These are phyloP conservation scores for Crax fasciolata DNA, from an alignment of 2,797 vertebrate species.

Conservation along the genomic window DNA sequence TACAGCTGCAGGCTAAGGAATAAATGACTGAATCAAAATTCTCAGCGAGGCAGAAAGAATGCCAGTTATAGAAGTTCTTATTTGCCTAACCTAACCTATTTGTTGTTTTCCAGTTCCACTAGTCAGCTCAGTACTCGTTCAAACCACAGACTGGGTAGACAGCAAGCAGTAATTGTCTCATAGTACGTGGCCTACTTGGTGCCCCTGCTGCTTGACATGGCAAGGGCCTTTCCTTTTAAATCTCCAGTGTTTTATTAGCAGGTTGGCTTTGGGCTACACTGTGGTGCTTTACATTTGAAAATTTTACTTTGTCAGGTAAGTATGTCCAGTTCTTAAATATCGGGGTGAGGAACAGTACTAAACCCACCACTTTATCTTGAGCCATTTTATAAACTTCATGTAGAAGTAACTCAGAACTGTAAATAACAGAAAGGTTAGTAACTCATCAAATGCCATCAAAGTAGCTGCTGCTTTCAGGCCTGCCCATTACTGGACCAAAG, in stretches of 20 bases:
- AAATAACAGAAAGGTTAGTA: background rate
- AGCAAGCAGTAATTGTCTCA: background rate
- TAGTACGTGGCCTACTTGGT: background rate
- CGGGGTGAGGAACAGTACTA: background rate
- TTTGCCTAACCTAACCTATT: rapidly evolving
- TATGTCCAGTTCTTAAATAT: background rate
- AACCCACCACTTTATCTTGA: background rate
- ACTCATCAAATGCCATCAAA: background rate
- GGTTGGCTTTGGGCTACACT: background rate
- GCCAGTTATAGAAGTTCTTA: background rate
- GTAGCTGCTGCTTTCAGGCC: background rate
- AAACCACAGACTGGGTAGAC: background rate
- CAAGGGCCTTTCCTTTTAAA: background rate
- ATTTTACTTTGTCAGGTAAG: background rate
- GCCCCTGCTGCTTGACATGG: background rate
- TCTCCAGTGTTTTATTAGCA: background rate
- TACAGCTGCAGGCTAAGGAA: background rate
- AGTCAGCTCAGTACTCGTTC: background rate
- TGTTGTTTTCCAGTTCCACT: background rate
- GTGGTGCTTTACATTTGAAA: background rate
- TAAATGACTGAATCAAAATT: background rate
- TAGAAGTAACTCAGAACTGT: background rate
- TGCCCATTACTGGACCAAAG: background rate
- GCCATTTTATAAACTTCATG: background rate
- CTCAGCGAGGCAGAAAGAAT: background rate